Conservation (phyloP, 2,113 vertebrate species). For the Halcyon malimbica region DNA sequence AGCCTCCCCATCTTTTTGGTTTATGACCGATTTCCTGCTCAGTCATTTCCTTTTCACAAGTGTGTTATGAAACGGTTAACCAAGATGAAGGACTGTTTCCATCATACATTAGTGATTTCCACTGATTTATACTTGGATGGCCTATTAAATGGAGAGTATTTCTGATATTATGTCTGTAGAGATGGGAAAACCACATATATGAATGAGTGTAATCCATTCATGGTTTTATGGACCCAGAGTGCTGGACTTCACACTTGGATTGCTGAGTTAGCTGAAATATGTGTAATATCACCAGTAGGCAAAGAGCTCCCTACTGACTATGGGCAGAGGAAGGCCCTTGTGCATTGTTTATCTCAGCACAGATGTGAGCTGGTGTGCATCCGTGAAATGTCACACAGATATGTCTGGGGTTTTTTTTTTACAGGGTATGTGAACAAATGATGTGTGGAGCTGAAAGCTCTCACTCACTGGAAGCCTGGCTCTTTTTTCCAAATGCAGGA, state of each 20-base stretch:
- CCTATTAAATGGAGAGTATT: conserved; percentile 17
- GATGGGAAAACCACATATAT: conserved; percentile 14
- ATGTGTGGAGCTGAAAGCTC: conserved; percentile 23
- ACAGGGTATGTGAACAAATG: conserved; percentile 23
- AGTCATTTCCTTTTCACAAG: not conserved
- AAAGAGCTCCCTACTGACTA: conserved; percentile 16
- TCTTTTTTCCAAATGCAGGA: not conserved
- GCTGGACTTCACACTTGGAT: conserved; percentile 50
- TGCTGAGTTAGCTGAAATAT: conserved; percentile 47
- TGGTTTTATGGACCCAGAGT: conserved; percentile 36
- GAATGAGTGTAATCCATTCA: conserved; percentile 16
- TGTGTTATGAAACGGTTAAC: conserved; percentile 11
- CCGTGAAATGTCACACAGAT: not conserved
- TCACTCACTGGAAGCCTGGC: not conserved
- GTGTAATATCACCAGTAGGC: not conserved
- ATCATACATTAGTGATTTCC: conserved; percentile 2
- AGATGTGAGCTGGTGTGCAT: not conserved
- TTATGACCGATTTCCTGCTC: not conserved
- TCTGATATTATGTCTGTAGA: conserved; percentile 34
- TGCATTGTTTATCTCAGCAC: conserved; percentile 16
- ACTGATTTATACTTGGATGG: not conserved
- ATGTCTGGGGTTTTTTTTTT: not conserved
- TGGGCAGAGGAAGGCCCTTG: not conserved
- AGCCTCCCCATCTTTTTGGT: not conserved
- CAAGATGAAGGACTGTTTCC: not conserved